These are phyloP conservation scores for Sapayoa aenigma DNA, from an alignment of 2,113 vertebrate species.

Conservation along the genomic window DNA sequence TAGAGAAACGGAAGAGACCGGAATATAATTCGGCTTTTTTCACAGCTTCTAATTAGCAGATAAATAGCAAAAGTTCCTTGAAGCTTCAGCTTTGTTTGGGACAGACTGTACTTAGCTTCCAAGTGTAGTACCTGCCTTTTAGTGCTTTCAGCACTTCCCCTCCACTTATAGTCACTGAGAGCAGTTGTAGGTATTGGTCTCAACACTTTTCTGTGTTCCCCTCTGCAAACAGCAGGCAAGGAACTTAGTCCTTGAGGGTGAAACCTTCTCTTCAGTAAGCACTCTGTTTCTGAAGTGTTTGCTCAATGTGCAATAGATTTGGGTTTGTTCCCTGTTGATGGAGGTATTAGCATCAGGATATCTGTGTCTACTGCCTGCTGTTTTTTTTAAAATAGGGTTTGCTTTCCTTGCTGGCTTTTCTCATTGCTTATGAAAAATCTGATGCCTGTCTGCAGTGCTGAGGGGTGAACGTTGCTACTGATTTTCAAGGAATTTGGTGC, in stretches of 20 bases:
- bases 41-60: not conserved
- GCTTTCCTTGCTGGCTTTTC: not conserved
- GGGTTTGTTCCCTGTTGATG: not conserved
- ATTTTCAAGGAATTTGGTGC: not conserved
- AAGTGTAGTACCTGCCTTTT: not conserved
- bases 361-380: not conserved
- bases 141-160: not conserved
- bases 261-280: not conserved
- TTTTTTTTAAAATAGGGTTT: not conserved
- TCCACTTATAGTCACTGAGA: not conserved
- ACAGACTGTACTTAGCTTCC: not conserved
- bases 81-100: not conserved
- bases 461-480: not conserved
- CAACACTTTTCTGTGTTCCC: not conserved
- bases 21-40: not conserved
- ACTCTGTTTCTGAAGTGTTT: not conserved
- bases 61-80: not conserved
- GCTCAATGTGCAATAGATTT: not conserved
- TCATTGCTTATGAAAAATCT: not conserved
- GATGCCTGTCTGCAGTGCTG: not conserved
- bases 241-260: not conserved
- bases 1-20: not conserved
- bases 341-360: not conserved
- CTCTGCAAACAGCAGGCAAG: not conserved
- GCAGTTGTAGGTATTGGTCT: not conserved